Conservation (phyloP, 2,113 vertebrate species). For the Sinocyclocheilus rhinocerous region DNA sequence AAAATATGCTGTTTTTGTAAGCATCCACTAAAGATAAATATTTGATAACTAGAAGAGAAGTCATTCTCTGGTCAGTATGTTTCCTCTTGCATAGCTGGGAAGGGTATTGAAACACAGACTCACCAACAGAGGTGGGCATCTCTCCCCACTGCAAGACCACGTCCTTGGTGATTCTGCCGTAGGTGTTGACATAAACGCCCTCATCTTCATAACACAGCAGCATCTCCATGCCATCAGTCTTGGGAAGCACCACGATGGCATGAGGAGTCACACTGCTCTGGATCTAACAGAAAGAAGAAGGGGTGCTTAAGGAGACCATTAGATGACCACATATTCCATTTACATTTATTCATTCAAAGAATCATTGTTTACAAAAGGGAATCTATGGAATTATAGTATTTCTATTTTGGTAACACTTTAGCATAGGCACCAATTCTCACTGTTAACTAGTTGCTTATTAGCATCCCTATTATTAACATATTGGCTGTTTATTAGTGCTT, state of each 20-base stretch:
- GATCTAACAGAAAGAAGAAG: constrained; percentile 72
- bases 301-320: background rate
- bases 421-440: too few relatives aligned
- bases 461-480: too few relatives aligned
- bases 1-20: background rate
- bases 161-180: constrained; percentile 98
- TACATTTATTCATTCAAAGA: background rate
- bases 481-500: too few relatives aligned
- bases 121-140: constrained; percentile 98
- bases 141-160: constrained; percentile 99
- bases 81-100: background rate
- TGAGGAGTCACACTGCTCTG: constrained; percentile 95
- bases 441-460: too few relatives aligned
- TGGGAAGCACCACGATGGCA: constrained; percentile 96
- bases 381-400: background rate
- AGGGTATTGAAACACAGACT: constrained; percentile 52
- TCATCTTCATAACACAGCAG: constrained; percentile 98
- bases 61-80: background rate
- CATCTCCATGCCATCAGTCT: constrained; percentile 98
- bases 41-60: background rate
- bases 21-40: background rate
- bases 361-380: background rate
- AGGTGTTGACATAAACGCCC: constrained; percentile 97
- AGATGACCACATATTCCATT: background rate
- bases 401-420: too few relatives aligned